These are phyloP conservation scores for Chaetops frenatus DNA, from an alignment of 2,113 vertebrate genomes.

Conservation along the genomic window DNA sequence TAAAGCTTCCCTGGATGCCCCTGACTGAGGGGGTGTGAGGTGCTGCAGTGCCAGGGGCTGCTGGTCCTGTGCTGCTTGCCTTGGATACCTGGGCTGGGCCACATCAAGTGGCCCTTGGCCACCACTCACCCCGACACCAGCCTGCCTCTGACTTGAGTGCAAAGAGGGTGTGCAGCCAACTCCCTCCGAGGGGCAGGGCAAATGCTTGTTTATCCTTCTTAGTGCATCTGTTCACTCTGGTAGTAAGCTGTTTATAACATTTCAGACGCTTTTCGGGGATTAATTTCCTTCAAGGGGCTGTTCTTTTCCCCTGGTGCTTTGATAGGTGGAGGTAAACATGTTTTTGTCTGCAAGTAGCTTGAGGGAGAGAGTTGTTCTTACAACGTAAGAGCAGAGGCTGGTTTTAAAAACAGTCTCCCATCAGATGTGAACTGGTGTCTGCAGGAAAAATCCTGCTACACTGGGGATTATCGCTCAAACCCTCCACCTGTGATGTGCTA, in stretches of 20 bases:
- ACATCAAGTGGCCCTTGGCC: background rate
- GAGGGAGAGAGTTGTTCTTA: background rate
- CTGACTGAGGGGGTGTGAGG: accelerated
- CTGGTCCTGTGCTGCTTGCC: background rate
- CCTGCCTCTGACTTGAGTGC: background rate
- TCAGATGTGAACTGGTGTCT: constrained; percentile 10
- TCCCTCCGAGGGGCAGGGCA: background rate
- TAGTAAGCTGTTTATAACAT: background rate
- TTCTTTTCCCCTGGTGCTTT: constrained; percentile 11
- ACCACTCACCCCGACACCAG: accelerated
- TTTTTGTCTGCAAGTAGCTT: constrained; percentile 29
- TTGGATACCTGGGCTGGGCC: background rate
- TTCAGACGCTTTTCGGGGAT: background rate
- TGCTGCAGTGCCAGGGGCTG: background rate
- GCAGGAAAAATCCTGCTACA: background rate
- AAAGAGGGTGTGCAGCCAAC: background rate
- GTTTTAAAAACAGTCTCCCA: background rate
- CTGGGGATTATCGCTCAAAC: background rate
- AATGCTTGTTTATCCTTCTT: background rate
- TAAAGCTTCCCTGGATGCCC: background rate
- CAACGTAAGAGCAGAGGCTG: background rate
- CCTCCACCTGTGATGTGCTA: background rate
- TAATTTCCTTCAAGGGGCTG: constrained; percentile 35
- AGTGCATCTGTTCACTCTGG: background rate
- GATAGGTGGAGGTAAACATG: constrained; percentile 32